A percentile compares a stretch with the other conserved stretches of the same genome.
Evolutionary conservation across 2,113 vertebrate genomes (phyloP).

Genomic region (Ondatra zibethicus): DNA sequence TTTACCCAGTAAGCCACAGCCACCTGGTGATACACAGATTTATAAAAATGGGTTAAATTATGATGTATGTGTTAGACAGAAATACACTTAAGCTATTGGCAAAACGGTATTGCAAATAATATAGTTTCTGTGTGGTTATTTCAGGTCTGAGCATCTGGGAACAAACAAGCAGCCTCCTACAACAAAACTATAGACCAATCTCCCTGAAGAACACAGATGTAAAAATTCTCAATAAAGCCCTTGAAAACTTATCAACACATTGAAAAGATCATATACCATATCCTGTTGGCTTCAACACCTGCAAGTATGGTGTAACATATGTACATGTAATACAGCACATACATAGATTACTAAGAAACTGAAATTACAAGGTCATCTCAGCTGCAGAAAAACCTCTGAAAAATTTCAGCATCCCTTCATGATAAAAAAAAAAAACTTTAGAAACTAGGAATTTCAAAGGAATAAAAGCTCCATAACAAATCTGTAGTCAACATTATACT

Average conservation of each 20-base stretch:
- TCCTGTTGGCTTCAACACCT: not conserved
- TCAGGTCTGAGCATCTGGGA: too few species aligned
- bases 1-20: too few species aligned
- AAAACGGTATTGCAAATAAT: too few species aligned
- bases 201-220: not conserved
- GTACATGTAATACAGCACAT: not conserved
- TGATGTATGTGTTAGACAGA: too few species aligned
- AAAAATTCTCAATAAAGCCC: not conserved
- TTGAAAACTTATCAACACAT: not conserved
- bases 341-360: not conserved
- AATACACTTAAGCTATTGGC: too few species aligned
- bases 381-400: not conserved
- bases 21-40: too few species aligned
- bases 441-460: not conserved
- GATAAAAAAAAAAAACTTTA: not conserved
- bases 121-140: too few species aligned
- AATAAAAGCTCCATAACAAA: not conserved
- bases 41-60: too few species aligned
- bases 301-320: not conserved
- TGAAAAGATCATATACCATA: not conserved
- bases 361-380: not conserved
- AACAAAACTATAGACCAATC: not conserved
- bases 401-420: not conserved
- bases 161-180: too few species aligned
- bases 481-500: not conserved